These are phyloP conservation scores for Drosophila mimica DNA, from an alignment of 2,888 invertebrate species.

Conservation along the genomic window DNA sequence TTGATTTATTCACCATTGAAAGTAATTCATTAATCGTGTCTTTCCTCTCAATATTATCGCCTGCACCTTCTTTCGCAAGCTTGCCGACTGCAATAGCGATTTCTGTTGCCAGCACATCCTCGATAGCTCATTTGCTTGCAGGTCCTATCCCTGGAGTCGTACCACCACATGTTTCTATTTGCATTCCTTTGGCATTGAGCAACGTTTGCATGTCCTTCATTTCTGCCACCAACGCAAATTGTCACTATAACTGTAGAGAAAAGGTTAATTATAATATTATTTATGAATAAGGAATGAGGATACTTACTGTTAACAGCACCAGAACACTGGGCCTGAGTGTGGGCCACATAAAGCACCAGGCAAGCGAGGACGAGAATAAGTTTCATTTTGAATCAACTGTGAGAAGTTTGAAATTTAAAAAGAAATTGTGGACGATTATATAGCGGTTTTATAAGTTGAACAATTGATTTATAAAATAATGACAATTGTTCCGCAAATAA, in stretches of 20 bases:
- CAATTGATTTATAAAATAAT: not conserved
- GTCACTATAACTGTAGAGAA: not conserved
- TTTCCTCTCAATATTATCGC: not conserved
- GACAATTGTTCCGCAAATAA: not conserved
- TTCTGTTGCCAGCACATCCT: not conserved
- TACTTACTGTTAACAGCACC: not conserved
- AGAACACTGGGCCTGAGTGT: not conserved
- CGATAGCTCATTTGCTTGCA: not conserved
- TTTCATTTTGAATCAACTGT: not conserved
- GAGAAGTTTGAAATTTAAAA: too few species aligned
- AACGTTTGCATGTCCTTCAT: not conserved
- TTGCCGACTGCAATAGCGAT: not conserved
- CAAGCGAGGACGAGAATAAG: not conserved
- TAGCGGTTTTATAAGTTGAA: not conserved
- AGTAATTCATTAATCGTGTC: not conserved
- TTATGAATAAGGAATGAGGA: not conserved
- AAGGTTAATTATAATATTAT: not conserved
- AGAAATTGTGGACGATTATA: not conserved
- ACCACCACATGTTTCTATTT: conserved; percentile 14
- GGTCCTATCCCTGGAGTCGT: not conserved
- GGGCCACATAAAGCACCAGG: not conserved
- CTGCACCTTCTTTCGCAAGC: not conserved
- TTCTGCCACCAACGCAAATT: not conserved
- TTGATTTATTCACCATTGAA: not conserved
- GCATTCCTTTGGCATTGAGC: not conserved